Evolutionary conservation across 2,888 invertebrate species (phyloP), one percentile per base, ranked within the genome.

Genomic region (Acanthococcus lagerstroemiae): DNA sequence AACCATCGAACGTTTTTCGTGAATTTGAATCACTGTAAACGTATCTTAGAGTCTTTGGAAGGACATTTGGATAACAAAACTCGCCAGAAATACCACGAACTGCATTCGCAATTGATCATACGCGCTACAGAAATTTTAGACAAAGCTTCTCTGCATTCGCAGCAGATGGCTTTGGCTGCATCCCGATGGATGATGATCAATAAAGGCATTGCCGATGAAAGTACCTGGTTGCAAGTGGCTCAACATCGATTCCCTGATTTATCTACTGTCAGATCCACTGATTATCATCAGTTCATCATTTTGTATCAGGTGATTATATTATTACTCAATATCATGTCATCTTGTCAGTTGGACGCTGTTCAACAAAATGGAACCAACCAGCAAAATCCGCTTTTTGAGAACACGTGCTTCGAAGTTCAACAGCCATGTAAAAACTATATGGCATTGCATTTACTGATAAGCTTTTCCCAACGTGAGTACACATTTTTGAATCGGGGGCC

Each of bases 1-100:
- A 91, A 89, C 74, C 90, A 91, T 72, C 81, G 91, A 45, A 90
- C 88, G 73, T 91, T 92, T 79, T 92, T 92, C 73, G 88, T 90
- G 0, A 91, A 90, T 71, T 76, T 93, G 7, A 91, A 90, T 72
- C 90, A 91, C 70, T 92, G 92, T 73, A 82, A 89, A 71, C 88
- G 87, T 12, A 89, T 92, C 72, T 78, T 93, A 45, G 91, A 92
- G 75, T 90, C 90, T 0, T 77, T 92, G 24, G 90, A 90, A 76
- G 86, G 86, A 70, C 89, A 90, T 74, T 79, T 92, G 45, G 91
- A 92, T 72, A 81, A 80, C 44, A 90, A 90, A 75, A 90, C 91
- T 0, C 81, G 87, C 70, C 81, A 83, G 17, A 82, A 84, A 71
- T 86, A 87, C 74, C 82, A 86, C 0, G 80, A 82, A 15, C 75